phyloP scores from a whole-genome alignment of 2,888 invertebrate species.

The Eupithecia exiguata region DNA sequence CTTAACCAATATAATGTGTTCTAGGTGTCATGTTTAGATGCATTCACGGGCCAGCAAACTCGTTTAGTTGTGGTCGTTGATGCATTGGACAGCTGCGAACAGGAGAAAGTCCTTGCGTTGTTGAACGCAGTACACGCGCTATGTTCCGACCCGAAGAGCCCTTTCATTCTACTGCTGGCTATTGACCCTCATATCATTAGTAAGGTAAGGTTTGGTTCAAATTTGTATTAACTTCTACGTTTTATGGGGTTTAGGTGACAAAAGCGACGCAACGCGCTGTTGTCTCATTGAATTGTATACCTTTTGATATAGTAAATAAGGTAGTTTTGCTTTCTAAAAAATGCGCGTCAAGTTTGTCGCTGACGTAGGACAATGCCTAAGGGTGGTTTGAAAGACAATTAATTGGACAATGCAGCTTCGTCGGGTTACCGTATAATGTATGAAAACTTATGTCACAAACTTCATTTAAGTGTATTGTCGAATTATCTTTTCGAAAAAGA shows the following conservation, averaged over 20 bases:
- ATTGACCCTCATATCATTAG: conserved; percentile 99
- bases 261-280: not conserved
- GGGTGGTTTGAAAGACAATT: not conserved
- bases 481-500: not conserved
- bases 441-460: not conserved
- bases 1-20: conserved; percentile 2
- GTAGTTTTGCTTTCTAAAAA: not conserved
- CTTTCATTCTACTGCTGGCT: conserved; percentile 97
- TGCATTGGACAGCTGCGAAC: conserved; percentile 98
- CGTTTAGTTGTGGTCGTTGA: conserved; percentile 97
- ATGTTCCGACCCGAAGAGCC: conserved; percentile 96
- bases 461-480: not conserved
- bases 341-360: not conserved
- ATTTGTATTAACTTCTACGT: conserved; percentile 21
- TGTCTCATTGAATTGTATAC: not conserved
- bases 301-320: not conserved
- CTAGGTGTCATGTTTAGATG: conserved; percentile 95
- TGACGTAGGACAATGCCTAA: not conserved
- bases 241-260: not conserved
- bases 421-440: not conserved
- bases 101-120: conserved; percentile 95
- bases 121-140: conserved; percentile 97
- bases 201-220: conserved; percentile 85
- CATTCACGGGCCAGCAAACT: conserved; percentile 96
- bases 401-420: not conserved